These are phyloP conservation scores for Cephalopholis sonnerati DNA, from an alignment of 2,113 vertebrate genomes.

Conservation along the genomic window DNA sequence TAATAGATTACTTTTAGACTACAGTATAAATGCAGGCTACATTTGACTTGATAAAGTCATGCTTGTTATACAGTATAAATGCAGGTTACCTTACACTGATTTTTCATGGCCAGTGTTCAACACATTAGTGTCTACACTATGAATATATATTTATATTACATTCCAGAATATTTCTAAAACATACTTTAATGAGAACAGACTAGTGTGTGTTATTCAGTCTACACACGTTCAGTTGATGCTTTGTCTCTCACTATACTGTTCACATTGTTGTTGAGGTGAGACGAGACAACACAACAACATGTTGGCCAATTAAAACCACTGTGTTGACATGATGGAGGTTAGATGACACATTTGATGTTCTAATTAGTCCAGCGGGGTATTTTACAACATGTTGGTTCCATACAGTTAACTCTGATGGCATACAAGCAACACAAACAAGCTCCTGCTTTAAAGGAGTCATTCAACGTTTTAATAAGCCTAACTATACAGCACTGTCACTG, in stretches of 20 bases:
- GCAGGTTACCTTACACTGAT: background rate
- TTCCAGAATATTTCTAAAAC: too few species aligned
- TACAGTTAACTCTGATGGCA: conserved; percentile 35
- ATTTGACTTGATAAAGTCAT: background rate
- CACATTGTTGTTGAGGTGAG: conserved; percentile 36
- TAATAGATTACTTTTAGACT: background rate
- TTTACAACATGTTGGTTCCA: conserved; percentile 54
- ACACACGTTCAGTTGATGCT: background rate
- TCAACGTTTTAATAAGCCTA: background rate
- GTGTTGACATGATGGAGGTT: conserved; percentile 20
- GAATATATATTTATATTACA: background rate
- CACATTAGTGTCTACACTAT: background rate
- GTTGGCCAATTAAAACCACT: conserved; percentile 47
- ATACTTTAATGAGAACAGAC: background rate
- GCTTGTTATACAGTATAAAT: background rate
- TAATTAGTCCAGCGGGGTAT: conserved; percentile 57
- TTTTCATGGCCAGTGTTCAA: background rate
- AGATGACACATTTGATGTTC: conserved; percentile 55
- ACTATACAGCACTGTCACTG: background rate
- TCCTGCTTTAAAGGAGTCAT: conserved; percentile 3
- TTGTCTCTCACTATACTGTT: background rate
- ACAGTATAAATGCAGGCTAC: background rate
- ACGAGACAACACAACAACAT: conserved; percentile 30
- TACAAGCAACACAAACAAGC: conserved; percentile 20
- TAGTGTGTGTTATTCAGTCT: background rate